Conservation (phyloP, 1,140 invertebrate genomes). For the Brachionus paranguensis region DNA sequence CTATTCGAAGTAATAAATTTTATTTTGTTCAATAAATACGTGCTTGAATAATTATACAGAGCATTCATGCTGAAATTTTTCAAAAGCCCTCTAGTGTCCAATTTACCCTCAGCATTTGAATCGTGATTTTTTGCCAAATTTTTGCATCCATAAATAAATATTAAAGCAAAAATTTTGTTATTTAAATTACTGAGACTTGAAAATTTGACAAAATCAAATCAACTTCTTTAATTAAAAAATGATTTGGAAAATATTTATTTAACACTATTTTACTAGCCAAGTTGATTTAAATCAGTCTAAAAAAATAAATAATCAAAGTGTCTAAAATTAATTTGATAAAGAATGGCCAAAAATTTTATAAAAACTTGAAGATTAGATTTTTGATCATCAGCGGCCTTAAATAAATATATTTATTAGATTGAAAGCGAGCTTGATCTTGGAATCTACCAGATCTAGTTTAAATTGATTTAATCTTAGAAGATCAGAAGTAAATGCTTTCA, state of each 20-base stretch:
- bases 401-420: background rate
- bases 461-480: background rate
- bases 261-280: background rate
- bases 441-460: background rate
- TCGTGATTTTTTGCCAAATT: background rate
- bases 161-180: background rate
- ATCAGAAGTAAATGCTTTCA: background rate
- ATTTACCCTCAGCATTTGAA: background rate
- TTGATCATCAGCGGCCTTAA: background rate
- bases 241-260: background rate
- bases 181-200: background rate
- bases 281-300: background rate
- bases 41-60: background rate
- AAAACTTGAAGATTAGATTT: background rate
- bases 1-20: background rate
- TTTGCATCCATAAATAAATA: background rate
- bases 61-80: background rate
- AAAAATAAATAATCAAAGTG: constrained; percentile 2
- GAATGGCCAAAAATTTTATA: background rate
- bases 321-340: background rate
- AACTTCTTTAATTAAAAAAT: background rate
- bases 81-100: background rate
- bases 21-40: background rate
- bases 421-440: background rate
- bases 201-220: background rate